Evolutionary conservation across 2,888 invertebrate genomes (phyloP).

Genomic region (Margaritifera margaritifera): DNA sequence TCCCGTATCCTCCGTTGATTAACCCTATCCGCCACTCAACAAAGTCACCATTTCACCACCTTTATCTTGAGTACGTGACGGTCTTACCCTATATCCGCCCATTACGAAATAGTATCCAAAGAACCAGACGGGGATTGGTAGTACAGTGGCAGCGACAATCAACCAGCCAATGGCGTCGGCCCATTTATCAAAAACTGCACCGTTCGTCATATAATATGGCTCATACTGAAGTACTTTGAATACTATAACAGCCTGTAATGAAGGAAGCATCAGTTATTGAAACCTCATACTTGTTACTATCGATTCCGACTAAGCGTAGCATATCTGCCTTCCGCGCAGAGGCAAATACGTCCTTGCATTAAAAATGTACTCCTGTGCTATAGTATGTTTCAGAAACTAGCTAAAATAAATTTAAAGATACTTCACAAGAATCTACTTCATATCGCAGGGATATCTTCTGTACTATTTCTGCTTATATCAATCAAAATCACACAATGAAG

Average conservation of each 20-base stretch:
- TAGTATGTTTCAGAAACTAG: too few relatives aligned
- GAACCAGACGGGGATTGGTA: slow-evolving; percentile 57
- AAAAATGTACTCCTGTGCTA: too few relatives aligned
- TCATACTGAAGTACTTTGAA: slow-evolving; percentile 60
- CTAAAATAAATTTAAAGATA: too few relatives aligned
- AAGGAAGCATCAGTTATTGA: not conserved
- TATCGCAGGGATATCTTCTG: too few relatives aligned
- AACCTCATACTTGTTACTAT: not conserved
- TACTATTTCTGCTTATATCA: too few relatives aligned
- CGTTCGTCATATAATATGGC: slow-evolving; percentile 42
- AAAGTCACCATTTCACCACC: too few relatives aligned
- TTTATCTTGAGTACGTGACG: not conserved
- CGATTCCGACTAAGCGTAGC: not conserved
- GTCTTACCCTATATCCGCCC: slow-evolving; percentile 43
- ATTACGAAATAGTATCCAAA: slow-evolving; percentile 40
- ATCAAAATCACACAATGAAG: too few relatives aligned
- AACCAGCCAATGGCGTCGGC: slow-evolving; percentile 59
- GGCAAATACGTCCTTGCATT: too few relatives aligned
- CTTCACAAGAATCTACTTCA: too few relatives aligned
- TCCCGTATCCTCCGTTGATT: too few relatives aligned
- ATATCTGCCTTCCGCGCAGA: not conserved
- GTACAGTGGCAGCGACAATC: slow-evolving; percentile 46
- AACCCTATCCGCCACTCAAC: too few relatives aligned
- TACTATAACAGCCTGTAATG: slow-evolving; percentile 55
- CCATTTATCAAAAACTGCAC: slow-evolving; percentile 47